Evolutionary conservation across 2,888 invertebrate species (phyloP).

Genomic region (Panzeria rudis): DNA sequence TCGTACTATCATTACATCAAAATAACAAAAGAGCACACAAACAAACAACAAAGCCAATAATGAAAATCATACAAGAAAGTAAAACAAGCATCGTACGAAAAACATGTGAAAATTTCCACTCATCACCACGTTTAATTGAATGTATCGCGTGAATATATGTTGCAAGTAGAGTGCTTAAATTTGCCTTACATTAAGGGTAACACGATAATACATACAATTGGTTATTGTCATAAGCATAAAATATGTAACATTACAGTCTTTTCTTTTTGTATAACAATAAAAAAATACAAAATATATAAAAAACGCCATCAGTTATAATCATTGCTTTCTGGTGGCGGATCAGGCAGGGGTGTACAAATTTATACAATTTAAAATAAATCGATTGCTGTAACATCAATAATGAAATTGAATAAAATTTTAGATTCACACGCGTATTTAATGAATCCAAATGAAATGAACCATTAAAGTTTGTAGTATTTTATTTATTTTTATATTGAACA

Average conservation of each 20-base stretch:
- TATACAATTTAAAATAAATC: background rate
- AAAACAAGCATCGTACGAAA: constrained; percentile 20
- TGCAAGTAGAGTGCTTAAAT: constrained; percentile 20
- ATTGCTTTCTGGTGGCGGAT: background rate
- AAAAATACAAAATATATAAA: background rate
- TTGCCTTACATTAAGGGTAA: constrained; percentile 45
- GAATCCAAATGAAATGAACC: constrained; percentile 60
- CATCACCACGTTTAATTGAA: constrained; percentile 58
- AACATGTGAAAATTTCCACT: constrained; percentile 63
- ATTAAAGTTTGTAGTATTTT: constrained; percentile 52
- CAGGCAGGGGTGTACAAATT: constrained; percentile 1
- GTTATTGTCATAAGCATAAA: constrained; percentile 10
- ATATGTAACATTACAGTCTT: constrained; percentile 11
- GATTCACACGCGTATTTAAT: constrained; percentile 66
- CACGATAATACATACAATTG: constrained; percentile 22
- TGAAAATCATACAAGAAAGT: background rate
- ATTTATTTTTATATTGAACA: background rate
- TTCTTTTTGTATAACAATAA: constrained; percentile 3
- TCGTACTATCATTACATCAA: constrained; percentile 38
- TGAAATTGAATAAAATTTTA: constrained; percentile 46
- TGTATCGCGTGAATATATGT: constrained; percentile 56
- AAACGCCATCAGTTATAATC: constrained; percentile 58
- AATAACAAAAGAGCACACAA: constrained; percentile 2
- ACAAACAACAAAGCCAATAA: constrained; percentile 32
- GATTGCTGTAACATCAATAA: constrained; percentile 32